Conservation (phyloP, 2,797 vertebrate species). For the Tachyglossus aculeatus region DNA sequence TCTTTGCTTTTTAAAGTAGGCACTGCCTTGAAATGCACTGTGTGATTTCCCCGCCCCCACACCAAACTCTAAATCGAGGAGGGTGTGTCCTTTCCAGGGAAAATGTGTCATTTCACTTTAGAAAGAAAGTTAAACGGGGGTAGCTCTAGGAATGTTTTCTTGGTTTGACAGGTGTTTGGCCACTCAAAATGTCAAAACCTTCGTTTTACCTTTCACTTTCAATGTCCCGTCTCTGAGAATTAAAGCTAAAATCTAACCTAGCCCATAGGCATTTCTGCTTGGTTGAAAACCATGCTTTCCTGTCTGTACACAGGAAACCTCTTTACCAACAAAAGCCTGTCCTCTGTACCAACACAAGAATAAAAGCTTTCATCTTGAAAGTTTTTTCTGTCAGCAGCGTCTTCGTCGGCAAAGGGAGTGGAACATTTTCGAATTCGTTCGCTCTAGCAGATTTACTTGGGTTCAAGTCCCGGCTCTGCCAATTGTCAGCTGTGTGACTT, state of each 20-base stretch:
- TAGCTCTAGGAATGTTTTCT: slow-evolving; percentile 11
- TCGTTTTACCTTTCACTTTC: slow-evolving; percentile 54
- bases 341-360: slow-evolving; percentile 29
- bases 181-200: slow-evolving; percentile 9
- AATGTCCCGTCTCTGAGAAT: slow-evolving; percentile 18
- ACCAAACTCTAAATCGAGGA: too few species aligned
- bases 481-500: not conserved
- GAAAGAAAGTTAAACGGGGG: not conserved
- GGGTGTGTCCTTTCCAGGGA: not conserved
- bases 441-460: not conserved
- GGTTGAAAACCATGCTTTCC: slow-evolving; percentile 43
- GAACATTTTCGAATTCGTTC: slow-evolving; percentile 14
- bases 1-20: not conserved
- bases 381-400: slow-evolving; percentile 38
- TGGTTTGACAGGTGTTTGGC: slow-evolving; percentile 17
- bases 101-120: not conserved
- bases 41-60: too few species aligned
- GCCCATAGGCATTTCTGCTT: slow-evolving; percentile 8
- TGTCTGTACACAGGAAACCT: slow-evolving; percentile 49
- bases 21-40: too few species aligned
- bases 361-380: slow-evolving; percentile 53
- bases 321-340: slow-evolving; percentile 25
- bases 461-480: slow-evolving; percentile 1
- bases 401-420: not conserved
- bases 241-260: slow-evolving; percentile 9